phyloP scores from a whole-genome alignment of 2,888 invertebrate genomes.

The Euproctis similis region DNA sequence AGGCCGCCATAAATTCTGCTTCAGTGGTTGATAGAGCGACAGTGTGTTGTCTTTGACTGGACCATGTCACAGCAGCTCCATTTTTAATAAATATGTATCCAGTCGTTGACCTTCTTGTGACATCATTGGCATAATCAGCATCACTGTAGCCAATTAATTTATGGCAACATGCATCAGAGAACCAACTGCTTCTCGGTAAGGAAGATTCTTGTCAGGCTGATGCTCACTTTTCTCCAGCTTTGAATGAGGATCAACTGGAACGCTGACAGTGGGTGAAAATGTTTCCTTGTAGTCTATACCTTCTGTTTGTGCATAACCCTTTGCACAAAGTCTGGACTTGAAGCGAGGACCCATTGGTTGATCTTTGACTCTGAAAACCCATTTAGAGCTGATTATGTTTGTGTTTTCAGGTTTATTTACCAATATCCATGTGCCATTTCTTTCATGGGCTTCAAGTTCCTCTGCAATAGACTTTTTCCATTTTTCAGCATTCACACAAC shows the following conservation, averaged over 20 bases:
- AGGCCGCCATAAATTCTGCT: conserved; percentile 5
- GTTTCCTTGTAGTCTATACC: conserved; percentile 18
- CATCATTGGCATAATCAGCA: background rate
- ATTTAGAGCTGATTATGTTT: conserved; percentile 15
- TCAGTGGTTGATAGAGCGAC: conserved; percentile 1
- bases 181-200: background rate
- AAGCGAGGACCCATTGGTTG: conserved; percentile 13
- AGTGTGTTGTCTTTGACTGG: conserved; percentile 3
- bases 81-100: background rate
- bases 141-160: background rate
- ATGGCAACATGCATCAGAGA: background rate
- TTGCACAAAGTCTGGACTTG: conserved; percentile 12
- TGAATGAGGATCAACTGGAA: conserved; percentile 1
- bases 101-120: background rate
- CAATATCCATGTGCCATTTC: conserved; percentile 5
- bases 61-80: conserved; percentile 2
- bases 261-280: conserved; percentile 12
- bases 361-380: conserved; percentile 19
- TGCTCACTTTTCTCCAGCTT: conserved; percentile 1
- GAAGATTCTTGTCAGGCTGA: background rate
- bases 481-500: conserved; percentile 5
- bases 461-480: conserved; percentile 11
- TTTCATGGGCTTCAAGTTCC: conserved; percentile 5
- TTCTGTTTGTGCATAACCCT: conserved; percentile 2
- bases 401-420: conserved; percentile 3